Evolutionary conservation across 2,113 vertebrate genomes (phyloP), one percentile per base, ranked within the genome.

Genomic region (Elachura formosa): DNA sequence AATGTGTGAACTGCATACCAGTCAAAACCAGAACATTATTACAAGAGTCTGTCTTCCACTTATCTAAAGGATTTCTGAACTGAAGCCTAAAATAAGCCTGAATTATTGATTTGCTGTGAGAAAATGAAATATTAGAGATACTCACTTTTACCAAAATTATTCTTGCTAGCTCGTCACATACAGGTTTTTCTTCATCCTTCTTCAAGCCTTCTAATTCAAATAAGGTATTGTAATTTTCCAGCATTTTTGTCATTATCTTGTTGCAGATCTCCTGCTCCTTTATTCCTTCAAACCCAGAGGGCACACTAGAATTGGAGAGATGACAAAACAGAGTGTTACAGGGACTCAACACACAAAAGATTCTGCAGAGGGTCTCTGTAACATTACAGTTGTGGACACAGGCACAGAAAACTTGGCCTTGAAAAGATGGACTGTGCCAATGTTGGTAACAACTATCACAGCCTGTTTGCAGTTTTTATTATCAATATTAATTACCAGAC

Each of bases 251-350:
- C 98, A 99, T 98, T 90, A 99, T 98, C 86, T 98, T 99, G 97
- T 99, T 99, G 89, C 98, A 99, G 94, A 99, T 98, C 67, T 98
- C 98, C 85, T 99, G 99, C 56, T 99, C 98, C 91, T 97, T 98
- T 75, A 99, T 97, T 62, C 98, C 98, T 89, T 99, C 99, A 61
- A 98, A 97, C 78, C 99, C 98, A 48, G 98, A 93, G 67, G 98
- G 94, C 51, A 99, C 98, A 0, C 99, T 99, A 93, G 96, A 97
- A 91, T 68, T 66, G 79, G 45, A 89, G 8, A 55, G 34, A 94
- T 55, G 7, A 85, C 36, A 89, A 79, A 90, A 55, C 25, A 80
- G 29, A 77, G 13, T 2, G 10, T 96, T 84, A 89, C 0, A 89
- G 24, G 11, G 40, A 89, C 28, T 54, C 40, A 85, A 14, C 14